phyloP scores from a whole-genome alignment of 2,797 vertebrate species.

The Mormyrus proboscirostris region DNA sequence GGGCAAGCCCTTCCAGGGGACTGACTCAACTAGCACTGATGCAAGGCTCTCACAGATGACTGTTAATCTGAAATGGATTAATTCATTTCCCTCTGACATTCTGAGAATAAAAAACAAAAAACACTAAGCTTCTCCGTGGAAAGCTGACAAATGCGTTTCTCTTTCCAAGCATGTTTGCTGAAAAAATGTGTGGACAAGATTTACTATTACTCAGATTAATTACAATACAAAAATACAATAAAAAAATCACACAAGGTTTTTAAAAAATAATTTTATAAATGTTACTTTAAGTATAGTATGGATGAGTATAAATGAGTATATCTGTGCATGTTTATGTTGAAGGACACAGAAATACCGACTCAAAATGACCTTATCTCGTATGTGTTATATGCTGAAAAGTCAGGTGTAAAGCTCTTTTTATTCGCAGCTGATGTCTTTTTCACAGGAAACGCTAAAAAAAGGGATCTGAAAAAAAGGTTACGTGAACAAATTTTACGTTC shows the following conservation, averaged over 20 bases:
- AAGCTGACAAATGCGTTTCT: neutral
- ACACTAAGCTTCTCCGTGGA: neutral
- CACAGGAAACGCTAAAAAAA: neutral
- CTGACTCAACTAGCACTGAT: neutral
- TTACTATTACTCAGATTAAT: neutral
- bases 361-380: neutral
- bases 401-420: neutral
- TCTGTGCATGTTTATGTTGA: neutral
- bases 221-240: neutral
- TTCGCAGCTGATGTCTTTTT: neutral
- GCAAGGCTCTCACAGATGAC: constrained; percentile 24
- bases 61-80: constrained; percentile 23
- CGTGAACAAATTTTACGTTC: neutral
- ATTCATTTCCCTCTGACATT: constrained; percentile 22
- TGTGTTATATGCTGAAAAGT: neutral
- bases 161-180: neutral
- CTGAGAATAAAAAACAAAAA: constrained; percentile 26
- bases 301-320: neutral
- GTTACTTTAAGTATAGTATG: neutral
- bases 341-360: neutral
- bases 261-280: neutral
- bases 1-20: neutral
- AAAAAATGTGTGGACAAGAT: neutral
- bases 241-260: neutral
- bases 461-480: neutral